Percentiles rank a stretch among this genome's conserved stretches.
These are phyloP conservation scores for Atrichornis clamosus DNA, from an alignment of 2,113 vertebrate species.

Conservation along the genomic window DNA sequence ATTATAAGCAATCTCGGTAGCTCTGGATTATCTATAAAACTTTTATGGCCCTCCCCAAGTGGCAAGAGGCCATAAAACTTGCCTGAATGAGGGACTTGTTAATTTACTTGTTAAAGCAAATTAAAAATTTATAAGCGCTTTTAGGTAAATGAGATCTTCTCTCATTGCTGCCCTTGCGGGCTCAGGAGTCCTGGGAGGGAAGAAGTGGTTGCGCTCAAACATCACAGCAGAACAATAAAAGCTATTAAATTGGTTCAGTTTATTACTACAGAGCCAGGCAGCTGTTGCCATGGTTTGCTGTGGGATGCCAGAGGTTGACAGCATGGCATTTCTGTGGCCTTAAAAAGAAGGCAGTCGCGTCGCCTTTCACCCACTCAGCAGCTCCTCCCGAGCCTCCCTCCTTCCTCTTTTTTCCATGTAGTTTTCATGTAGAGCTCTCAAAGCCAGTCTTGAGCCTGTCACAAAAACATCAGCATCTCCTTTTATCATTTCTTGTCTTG, in stretches of 20 bases:
- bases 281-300: constrained; percentile 90
- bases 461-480: not conserved
- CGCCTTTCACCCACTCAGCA: not conserved
- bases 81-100: constrained; percentile 99
- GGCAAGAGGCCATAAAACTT: constrained; percentile 98
- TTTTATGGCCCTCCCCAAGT: constrained; percentile 95
- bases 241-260: constrained; percentile 93
- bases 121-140: constrained; percentile 99
- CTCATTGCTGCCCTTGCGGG: constrained; percentile 90
- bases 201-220: constrained; percentile 86
- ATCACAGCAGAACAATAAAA: constrained; percentile 97
- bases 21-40: constrained; percentile 99
- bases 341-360: not conserved
- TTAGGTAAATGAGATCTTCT: constrained; percentile 99
- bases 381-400: not conserved
- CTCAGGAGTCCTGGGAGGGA: constrained; percentile 85
- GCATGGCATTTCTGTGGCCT: constrained; percentile 74
- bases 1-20: constrained; percentile 90
- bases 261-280: constrained; percentile 85
- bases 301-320: constrained; percentile 82
- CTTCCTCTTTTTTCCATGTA: not conserved
- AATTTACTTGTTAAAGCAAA: constrained; percentile 99
- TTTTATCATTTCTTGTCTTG: not conserved
- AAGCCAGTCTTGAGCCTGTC: not conserved
- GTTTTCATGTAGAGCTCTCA: not conserved